Evolutionary conservation across 37 sponge, comb jelly and placozoan genomes (phyloP).

Genomic region (Agelas oroides): DNA sequence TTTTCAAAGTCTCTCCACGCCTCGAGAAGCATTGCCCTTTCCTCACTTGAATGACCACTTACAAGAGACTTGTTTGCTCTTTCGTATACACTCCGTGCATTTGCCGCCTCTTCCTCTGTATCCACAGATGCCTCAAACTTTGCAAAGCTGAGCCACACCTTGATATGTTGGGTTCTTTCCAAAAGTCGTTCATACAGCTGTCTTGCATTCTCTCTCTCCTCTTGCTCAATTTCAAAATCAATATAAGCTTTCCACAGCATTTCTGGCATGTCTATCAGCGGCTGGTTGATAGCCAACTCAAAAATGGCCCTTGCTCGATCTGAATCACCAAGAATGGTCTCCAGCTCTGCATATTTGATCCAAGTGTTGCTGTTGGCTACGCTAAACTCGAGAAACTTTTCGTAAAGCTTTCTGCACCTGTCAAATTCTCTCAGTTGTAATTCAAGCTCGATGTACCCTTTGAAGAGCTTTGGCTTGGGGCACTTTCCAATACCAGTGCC

Average conservation of each 20-base stretch:
- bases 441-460: slow-evolving; percentile 96
- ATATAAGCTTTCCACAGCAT: slow-evolving; percentile 98
- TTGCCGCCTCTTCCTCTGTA: slow-evolving; percentile 1
- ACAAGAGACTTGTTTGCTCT: slow-evolving; percentile 73
- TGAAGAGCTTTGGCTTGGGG: slow-evolving; percentile 96
- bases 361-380: slow-evolving; percentile 90
- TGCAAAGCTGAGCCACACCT: slow-evolving; percentile 64
- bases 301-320: slow-evolving; percentile 93
- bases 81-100: slow-evolving; percentile 64
- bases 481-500: slow-evolving; percentile 96
- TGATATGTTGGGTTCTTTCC: slow-evolving; percentile 88
- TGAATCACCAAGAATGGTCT: slow-evolving; percentile 84
- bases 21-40: slow-evolving; percentile 86
- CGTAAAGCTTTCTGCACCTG: slow-evolving; percentile 96
- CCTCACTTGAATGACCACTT: slow-evolving; percentile 54
- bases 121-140: slow-evolving; percentile 85
- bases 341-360: slow-evolving; percentile 96
- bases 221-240: slow-evolving; percentile 95
- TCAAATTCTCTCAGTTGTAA: slow-evolving; percentile 97
- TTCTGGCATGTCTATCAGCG: slow-evolving; percentile 98
- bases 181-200: slow-evolving; percentile 86
- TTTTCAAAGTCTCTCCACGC: slow-evolving; percentile 93
- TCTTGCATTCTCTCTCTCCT: slow-evolving; percentile 79
- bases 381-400: slow-evolving; percentile 93
- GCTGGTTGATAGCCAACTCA: slow-evolving; percentile 92